Evolutionary conservation across 2,113 vertebrate species (phyloP), one percentile per base, ranked within the genome.

Genomic region (Setophaga kirtlandii): DNA sequence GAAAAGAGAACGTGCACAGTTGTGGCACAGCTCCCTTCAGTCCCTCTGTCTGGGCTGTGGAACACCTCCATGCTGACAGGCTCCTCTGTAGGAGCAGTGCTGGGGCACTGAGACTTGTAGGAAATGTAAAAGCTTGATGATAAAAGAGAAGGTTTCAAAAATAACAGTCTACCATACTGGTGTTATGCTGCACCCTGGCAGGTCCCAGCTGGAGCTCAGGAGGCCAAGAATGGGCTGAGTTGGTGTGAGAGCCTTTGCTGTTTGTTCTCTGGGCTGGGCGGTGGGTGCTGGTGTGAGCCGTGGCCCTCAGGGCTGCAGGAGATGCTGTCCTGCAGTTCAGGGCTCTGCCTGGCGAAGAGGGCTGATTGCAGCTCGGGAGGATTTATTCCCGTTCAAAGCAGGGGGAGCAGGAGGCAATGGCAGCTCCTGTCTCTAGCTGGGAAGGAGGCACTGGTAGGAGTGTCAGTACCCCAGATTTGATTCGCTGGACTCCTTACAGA

Each of bases 281-380:
- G 52, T 4, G 44, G 7, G 33, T 0, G 4, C 58, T 79, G 18
- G 5, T 1, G 0, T 7, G 41, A 42, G 9, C 44, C 1, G 0
- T 6, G 70, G 15, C 23, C 10, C 86, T 46, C 49, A 15, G 23
- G 58, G 53, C 46, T 50, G 64, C 2, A 1, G 4, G 52, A 70
- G 18, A 7, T 2, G 6, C 86, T 71, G 2, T 47, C n/a, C 58
- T 46, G 1, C 15, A 12, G n/a, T 27, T n/a, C 5, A 64, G 65
- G 5, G 64, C 35, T 4, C 35, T 69, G 73, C 42, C 55, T 39
- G 31, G 78, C 35, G 31, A 33, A n/a, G 50, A 14, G 5, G 12
- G 46, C 60, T 35, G 7, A 37, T 12, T 80, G 59, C 55, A 33
- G 27, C 14, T 50, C 15, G 59, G 60, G 70, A 88, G 47, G 35